Evolutionary conservation across 2,888 invertebrate genomes (phyloP), one percentile per base, ranked within the genome.

Genomic region (Aradus depressus): DNA sequence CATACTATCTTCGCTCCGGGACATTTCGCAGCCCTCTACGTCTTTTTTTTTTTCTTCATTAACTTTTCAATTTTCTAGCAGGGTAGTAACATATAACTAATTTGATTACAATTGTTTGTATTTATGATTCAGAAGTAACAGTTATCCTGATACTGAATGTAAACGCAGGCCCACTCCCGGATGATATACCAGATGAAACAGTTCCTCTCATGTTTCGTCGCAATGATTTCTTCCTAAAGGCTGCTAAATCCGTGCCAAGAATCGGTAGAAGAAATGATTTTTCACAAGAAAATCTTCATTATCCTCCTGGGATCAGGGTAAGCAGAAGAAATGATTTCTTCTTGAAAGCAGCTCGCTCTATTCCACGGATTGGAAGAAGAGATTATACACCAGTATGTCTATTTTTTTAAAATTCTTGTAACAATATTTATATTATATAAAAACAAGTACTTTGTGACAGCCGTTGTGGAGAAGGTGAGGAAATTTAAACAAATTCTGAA

Each of bases 151-250:
- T n/a, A n/a, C n/a, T n/a, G n/a, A n/a, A n/a, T n/a, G n/a, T n/a
- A n/a, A n/a, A n/a, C n/a, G n/a, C n/a, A n/a, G 38, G 38, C 1
- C 10, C 28, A 26, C 10, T 22, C 3, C 16, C 26, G 35, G 47
- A 47, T 4, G 47, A 47, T 10, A 12, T 21, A 22, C 28, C 47
- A 1, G 47, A 47, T n/a, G 47, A 57, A 49, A 39, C 52, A 4
- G 48, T 57, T 5, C 57, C 57, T 12, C 43, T 54, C n/a, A 54
- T 57, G 26, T 49, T 54, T 12, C 41, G 57, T 3, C 28, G 58
- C n/a, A 58, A 59, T 44, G 59, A 59, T 28, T 57, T 57, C 44
- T 59, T 59, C 42, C 48, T 58, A 4, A 60, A 60, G 35, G 60
- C 60, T 6, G 55, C 58, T 12, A 60, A 60, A 47, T 57, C 60